Base-by-base conservation (phyloP, 2,113 vertebrate genomes). In the Girardinichthys multiradiatus region DNA sequence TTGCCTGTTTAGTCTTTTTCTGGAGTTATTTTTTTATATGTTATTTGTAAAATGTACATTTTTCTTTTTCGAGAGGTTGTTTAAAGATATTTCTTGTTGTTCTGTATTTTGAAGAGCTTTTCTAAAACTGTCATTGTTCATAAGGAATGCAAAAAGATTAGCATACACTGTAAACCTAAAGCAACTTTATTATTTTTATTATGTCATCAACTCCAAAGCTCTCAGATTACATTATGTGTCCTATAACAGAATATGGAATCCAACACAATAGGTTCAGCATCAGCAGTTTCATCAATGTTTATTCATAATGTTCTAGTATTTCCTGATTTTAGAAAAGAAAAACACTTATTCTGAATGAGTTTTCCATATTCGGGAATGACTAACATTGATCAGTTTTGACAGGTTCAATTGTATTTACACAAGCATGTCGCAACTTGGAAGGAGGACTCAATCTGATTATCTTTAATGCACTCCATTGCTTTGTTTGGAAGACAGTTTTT, bases 201-300 rank as follows among this genome's bases (percentile, higher is more conserved):
- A 12, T 64, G 24, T 64, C 33, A 24, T 39, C 12, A 37, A 17
- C 21, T 13, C 11, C 62, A 64, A 14, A 64, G n/a, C 24, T 28
- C 39, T 45, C 37, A 45, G 37, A 45, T 65, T 28, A 65, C 5
- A 28, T 65, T 21, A 27, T 29, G 26, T 45, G 26, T 28, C 11
- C 12, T 19, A 11, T 65, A 28, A 21, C 0, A 28, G 15, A 28
- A 45, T 10, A 19, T 28, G 5, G 15, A 19, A 37, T 33, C 33
- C 33, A 3, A 33, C 35, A 33, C 31, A 65, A 28, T 10, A 45
- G 15, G 63, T 28, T 65, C 26, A 17, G 37, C 63, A 42, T 45
- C 63, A 28, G 63, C 26, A 28, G 63, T 29, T 65, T 65, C 26
- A 11, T n/a, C 37, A 51, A 37, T 64, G 24, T 45, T 65, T 45